phyloP scores from a whole-genome alignment of 1,140 invertebrate species.

The Hyles vespertilio region DNA sequence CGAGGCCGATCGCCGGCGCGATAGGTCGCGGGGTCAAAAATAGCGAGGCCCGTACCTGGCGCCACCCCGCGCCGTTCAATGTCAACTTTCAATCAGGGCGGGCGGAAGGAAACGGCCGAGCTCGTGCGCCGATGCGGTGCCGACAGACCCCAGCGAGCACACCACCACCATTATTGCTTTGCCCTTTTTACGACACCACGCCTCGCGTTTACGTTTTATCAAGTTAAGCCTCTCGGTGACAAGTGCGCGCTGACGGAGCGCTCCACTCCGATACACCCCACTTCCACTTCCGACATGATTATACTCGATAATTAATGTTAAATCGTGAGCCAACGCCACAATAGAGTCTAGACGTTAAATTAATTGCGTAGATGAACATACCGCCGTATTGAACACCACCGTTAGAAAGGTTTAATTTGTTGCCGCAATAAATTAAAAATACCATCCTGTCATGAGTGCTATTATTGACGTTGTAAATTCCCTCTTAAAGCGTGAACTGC shows the following conservation, averaged over 20 bases:
- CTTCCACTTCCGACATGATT: too few species aligned
- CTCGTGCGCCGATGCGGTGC: constrained; percentile 23
- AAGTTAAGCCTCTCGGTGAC: constrained; percentile 36
- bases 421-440: constrained; percentile 13
- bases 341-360: too few species aligned
- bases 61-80: constrained; percentile 61
- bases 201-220: constrained; percentile 39
- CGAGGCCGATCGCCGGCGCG: constrained; percentile 64
- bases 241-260: constrained; percentile 27
- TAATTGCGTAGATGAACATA: too few species aligned
- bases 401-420: constrained; percentile 9
- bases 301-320: not conserved
- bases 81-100: constrained; percentile 67
- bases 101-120: constrained; percentile 53
- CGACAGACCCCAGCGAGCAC: constrained; percentile 18
- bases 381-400: too few species aligned
- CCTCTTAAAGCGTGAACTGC: constrained; percentile 41
- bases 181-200: constrained; percentile 38
- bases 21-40: constrained; percentile 69
- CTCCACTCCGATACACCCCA: not conserved
- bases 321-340: too few species aligned
- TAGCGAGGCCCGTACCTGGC: constrained; percentile 66
- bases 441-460: constrained; percentile 14
- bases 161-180: constrained; percentile 44
- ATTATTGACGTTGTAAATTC: constrained; percentile 38